Percentiles rank a stretch among this genome's conserved stretches.
phyloP scores from a whole-genome alignment of 2,797 vertebrate genomes.

The Sylvilagus floridanus region DNA sequence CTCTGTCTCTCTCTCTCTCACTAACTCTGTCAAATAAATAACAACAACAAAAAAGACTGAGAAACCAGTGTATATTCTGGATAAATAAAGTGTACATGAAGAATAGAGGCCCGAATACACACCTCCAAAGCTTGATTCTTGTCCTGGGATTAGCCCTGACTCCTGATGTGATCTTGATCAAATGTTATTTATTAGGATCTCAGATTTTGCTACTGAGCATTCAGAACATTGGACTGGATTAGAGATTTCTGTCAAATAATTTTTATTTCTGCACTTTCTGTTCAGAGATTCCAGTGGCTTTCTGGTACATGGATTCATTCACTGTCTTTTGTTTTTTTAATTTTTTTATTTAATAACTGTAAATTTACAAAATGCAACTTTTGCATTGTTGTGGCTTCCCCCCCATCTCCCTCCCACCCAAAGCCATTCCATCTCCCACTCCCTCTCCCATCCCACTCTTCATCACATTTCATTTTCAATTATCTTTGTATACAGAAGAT shows the following conservation, averaged over 20 bases:
- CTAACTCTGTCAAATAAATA: too few relatives aligned
- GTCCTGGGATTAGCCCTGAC: background rate
- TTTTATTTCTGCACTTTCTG: background rate
- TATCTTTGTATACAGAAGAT: too few relatives aligned
- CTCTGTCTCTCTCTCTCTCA: too few relatives aligned
- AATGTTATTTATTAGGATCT: constrained; percentile 6
- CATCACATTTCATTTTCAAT: too few relatives aligned
- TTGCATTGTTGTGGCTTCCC: too few relatives aligned
- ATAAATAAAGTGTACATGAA: background rate
- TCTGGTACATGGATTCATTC: background rate
- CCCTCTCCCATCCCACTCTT: too few relatives aligned
- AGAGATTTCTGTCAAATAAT: background rate
- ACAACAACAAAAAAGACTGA: background rate
- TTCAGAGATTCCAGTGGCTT: background rate
- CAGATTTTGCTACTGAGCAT: background rate
- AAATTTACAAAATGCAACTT: too few relatives aligned
- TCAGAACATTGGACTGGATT: background rate
- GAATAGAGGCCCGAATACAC: rapidly evolving
- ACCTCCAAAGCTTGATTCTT: background rate
- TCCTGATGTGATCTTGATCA: background rate
- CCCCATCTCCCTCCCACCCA: too few relatives aligned
- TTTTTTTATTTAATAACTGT: too few relatives aligned
- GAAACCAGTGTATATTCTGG: background rate
- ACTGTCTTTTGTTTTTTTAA: background rate
- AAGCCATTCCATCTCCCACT: too few relatives aligned